Evolutionary conservation across 2,888 invertebrate genomes (phyloP), one percentile per base, ranked within the genome.

Genomic region (Eupithecia inturbata): DNA sequence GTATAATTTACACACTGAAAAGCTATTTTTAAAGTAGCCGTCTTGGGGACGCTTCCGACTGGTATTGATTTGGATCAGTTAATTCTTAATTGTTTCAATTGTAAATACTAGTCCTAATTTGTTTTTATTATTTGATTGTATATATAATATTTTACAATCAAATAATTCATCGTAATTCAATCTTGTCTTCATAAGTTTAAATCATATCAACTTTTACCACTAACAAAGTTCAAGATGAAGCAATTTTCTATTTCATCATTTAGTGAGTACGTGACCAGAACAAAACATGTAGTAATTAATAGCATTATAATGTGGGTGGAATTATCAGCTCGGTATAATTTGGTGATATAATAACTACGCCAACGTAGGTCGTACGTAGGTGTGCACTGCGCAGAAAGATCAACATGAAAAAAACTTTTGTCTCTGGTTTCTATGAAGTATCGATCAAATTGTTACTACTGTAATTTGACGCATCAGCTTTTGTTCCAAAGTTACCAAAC

Each of bases 301-400:
- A 75, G 76, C 22, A 57, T 22, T 26, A 57, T 76, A 60, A n/a
- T 86, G 82, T 87, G 85, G 74, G 81, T 71, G 79, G 73, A 73
- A 49, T 77, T 81, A 84, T 84, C 78, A 78, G 83, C 83, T 84
- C 84, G 81, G 80, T 83, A 84, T 87, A 84, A 87, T 88, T 87
- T 82, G 85, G 88, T 86, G 86, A 86, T 87, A 88, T 88, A 88
- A 86, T 87, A 86, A 85, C 83, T 77, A 84, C 85, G 84, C 87
- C 84, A 78, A 79, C 64, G 69, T 36, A 72, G 22, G 22, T 74
- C 45, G 77, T 41, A n/a, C n/a, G n/a, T n/a, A n/a, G n/a, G 67
- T 68, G 74, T 72, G 72, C 84, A 80, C 78, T 22, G 49, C 49
- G 49, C 49, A 53, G 36, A 63, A n/a, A 31, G 63, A 36, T 33